phyloP scores from a whole-genome alignment of 1,140 invertebrate species.

The Lerema accius region DNA sequence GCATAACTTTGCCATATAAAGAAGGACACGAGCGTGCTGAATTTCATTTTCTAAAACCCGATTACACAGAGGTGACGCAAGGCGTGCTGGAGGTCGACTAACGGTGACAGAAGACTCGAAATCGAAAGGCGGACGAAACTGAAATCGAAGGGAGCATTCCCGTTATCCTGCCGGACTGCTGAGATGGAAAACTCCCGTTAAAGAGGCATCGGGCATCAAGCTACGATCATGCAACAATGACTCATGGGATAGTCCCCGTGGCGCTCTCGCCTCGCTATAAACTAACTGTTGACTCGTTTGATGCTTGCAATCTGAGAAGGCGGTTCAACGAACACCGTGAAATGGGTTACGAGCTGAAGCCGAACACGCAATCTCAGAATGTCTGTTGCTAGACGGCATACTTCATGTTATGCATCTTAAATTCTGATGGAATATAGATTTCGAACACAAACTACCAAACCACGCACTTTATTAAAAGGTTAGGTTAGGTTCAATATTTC shows the following conservation, averaged over 20 bases:
- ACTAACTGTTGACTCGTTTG: constrained; percentile 21
- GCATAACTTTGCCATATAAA: constrained; percentile 68
- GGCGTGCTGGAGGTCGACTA: constrained; percentile 63
- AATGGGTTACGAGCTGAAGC: constrained; percentile 19
- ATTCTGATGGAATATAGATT: too few relatives aligned
- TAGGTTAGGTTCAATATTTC: too few relatives aligned
- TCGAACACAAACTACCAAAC: too few relatives aligned
- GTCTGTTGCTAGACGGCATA: too few relatives aligned
- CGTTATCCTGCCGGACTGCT: constrained; percentile 69
- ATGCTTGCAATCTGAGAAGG: constrained; percentile 12
- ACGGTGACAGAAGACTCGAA: constrained; percentile 70
- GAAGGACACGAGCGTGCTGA: constrained; percentile 70
- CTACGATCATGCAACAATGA: constrained; percentile 39
- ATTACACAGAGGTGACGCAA: constrained; percentile 74
- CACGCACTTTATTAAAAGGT: too few relatives aligned
- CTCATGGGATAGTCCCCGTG: constrained; percentile 38
- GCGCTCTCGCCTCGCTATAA: constrained; percentile 1
- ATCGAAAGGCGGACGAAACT: constrained; percentile 77
- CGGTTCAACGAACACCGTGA: constrained; percentile 8
- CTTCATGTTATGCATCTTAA: too few relatives aligned
- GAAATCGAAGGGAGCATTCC: constrained; percentile 77
- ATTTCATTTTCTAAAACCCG: constrained; percentile 82
- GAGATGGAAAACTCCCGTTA: constrained; percentile 77
- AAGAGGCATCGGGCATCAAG: constrained; percentile 50
- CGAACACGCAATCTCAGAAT: constrained; percentile 8